Conservation (phyloP, 2,797 vertebrate species). For the Leptodactylus fallax region DNA sequence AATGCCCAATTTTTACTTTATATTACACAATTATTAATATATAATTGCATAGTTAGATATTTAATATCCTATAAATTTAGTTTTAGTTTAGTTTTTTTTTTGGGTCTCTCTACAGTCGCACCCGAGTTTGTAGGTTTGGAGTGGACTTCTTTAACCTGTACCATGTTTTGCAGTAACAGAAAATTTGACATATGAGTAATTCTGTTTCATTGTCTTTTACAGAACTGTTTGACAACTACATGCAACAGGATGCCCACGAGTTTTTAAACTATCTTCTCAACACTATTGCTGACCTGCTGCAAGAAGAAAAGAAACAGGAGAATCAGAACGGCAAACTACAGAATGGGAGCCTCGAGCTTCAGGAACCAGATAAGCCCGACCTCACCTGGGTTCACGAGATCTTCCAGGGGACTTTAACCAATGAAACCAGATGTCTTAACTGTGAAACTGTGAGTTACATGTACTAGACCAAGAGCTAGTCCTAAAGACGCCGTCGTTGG, state of each 20-base stretch:
- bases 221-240: slow-evolving; percentile 94
- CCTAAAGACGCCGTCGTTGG: neutral
- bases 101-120: too few relatives aligned
- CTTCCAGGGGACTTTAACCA: slow-evolving; percentile 94
- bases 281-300: slow-evolving; percentile 92
- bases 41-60: too few relatives aligned
- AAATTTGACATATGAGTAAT: neutral
- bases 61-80: too few relatives aligned
- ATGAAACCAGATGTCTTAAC: slow-evolving; percentile 94
- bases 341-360: slow-evolving; percentile 81
- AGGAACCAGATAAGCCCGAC: slow-evolving; percentile 83
- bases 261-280: slow-evolving; percentile 95
- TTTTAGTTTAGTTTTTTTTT: too few relatives aligned
- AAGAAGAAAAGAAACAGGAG: slow-evolving; percentile 91
- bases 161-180: too few relatives aligned
- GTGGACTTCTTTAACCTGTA: too few relatives aligned
- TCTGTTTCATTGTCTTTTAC: slow-evolving; percentile 28
- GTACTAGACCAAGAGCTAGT: neutral
- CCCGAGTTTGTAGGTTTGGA: too few relatives aligned
- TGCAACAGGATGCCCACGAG: slow-evolving; percentile 92
- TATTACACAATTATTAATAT: too few relatives aligned
- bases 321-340: slow-evolving; percentile 91
- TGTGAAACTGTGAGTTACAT: slow-evolving; percentile 85
- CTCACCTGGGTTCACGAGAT: slow-evolving; percentile 94
- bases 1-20: too few relatives aligned